phyloP scores from a whole-genome alignment of 2,113 vertebrate genomes.

The Donacobius atricapilla region DNA sequence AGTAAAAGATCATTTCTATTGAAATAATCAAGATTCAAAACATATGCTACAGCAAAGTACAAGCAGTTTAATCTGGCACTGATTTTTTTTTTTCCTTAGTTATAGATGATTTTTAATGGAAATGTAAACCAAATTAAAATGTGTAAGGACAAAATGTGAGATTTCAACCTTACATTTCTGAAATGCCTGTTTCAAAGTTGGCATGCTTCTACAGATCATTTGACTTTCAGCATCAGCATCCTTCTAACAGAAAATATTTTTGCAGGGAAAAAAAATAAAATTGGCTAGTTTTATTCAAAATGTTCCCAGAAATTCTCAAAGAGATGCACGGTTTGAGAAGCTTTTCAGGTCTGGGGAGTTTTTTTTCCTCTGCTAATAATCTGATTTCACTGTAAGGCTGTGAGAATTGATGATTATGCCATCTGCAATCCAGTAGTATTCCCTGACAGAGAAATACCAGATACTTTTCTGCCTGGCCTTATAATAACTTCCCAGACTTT shows the following conservation, averaged over 20 bases:
- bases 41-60: neutral
- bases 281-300: neutral
- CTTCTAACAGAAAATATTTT: neutral
- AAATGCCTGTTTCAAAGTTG: neutral
- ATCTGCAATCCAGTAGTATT: neutral
- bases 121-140: neutral
- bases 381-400: neutral
- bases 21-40: neutral
- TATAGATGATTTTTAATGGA: neutral
- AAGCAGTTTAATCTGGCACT: neutral
- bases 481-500: neutral
- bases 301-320: neutral
- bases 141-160: neutral
- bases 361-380: neutral
- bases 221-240: neutral
- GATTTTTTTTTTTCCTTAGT: neutral
- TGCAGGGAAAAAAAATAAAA: neutral
- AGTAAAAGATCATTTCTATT: neutral
- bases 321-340: neutral
- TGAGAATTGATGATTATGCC: neutral
- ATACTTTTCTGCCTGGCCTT: neutral
- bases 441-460: neutral
- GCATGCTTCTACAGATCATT: neutral
- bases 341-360: neutral
- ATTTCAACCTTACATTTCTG: neutral